Evolutionary conservation across 2,797 vertebrate species (phyloP), one percentile per base, ranked within the genome.

Genomic region (Alfaro cultratus): DNA sequence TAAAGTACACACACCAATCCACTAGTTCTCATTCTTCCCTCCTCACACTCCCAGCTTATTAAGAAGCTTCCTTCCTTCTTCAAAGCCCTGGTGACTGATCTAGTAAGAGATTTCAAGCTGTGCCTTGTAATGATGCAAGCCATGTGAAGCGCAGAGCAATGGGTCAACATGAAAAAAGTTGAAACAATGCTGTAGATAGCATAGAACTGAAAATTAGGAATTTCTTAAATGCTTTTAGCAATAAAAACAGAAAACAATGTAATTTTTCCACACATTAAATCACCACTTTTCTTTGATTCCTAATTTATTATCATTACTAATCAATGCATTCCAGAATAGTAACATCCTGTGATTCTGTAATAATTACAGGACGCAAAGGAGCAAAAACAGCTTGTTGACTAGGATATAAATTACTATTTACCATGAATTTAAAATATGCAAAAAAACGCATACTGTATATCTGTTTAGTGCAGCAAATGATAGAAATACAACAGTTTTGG

Each of bases 51-150:
- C 75, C 34, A 75, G 74, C 64, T 64, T 74, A 55, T 79, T 82
- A 82, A 47, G 51, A 76, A 29, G 43, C 41, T 73, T 39, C 47
- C 29, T 80, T 80, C 77, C 43, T 82, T 68, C 78, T 72, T 68
- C 18, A 5, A 34, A 41, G 74, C 68, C 73, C 4, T 26, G 83
- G 77, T 41, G 3, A 73, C 77, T 62, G 64, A 87, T 78, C 76
- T 41, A 83, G 75, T 31, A 78, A 78, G 43, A 84, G 75, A 81
- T 73, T 81, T 88, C 84, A 88, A 83, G 77, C 74, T 79, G 36
- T 57, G 76, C 70, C 80, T 88, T 82, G 86, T 92, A 88, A 84
- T 41, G 71, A 92, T 91, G 87, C 91, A 91, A 88, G 82, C 79
- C 74, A 80, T 82, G 77, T 79, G 73, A 88, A 82, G 76, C 76